phyloP scores from a whole-genome alignment of 2,797 vertebrate species.

The Petrocephalus schoutedeni region DNA sequence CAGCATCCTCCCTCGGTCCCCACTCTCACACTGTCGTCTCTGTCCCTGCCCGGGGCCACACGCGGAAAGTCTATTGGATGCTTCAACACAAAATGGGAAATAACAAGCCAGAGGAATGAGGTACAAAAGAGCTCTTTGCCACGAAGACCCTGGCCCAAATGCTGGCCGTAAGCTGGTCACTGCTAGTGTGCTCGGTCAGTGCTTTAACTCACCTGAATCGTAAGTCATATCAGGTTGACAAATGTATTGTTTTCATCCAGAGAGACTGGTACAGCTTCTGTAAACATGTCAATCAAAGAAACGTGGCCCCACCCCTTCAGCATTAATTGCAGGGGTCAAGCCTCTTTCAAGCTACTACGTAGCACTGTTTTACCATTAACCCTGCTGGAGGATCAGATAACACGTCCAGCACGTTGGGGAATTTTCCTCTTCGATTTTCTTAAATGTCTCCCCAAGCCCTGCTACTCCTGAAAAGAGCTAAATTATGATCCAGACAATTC shows the following conservation, averaged over 20 bases:
- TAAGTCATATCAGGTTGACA: background rate
- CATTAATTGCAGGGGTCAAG: background rate
- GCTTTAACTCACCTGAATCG: background rate
- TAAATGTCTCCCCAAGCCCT: constrained; percentile 50
- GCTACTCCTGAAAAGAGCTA: constrained; percentile 46
- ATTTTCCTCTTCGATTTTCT: constrained; percentile 39
- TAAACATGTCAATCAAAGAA: background rate
- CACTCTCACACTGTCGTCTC: background rate
- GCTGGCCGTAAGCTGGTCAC: background rate
- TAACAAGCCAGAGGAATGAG: background rate
- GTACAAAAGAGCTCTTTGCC: background rate
- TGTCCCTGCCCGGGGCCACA: background rate
- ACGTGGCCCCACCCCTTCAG: background rate
- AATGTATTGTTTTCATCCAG: background rate
- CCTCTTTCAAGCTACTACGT: constrained; percentile 10
- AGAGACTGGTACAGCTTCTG: background rate
- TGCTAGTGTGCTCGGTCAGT: background rate
- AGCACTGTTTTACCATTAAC: constrained; percentile 14
- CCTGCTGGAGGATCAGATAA: constrained; percentile 33
- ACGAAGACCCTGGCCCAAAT: background rate
- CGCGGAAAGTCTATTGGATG: background rate
- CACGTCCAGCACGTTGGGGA: constrained; percentile 31
- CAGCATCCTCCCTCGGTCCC: background rate
- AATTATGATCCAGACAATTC: constrained; percentile 45
- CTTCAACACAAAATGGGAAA: background rate